Percentiles rank a stretch among this genome's conserved stretches.
Evolutionary conservation across 2,797 vertebrate species (phyloP).

Genomic region (Gephyroberyx darwinii): DNA sequence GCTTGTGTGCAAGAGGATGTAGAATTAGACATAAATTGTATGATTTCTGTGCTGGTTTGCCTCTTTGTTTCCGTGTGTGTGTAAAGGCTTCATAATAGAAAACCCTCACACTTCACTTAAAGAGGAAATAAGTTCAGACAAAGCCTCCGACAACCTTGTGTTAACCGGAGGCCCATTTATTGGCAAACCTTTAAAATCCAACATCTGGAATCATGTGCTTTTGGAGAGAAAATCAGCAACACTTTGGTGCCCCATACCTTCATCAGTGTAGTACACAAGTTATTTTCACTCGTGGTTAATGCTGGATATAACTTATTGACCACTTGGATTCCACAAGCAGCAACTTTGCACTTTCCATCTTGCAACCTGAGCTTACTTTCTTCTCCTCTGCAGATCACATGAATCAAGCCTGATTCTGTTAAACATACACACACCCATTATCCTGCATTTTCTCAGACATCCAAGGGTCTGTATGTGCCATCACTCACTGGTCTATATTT

Average conservation of each 20-base stretch:
- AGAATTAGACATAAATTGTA: background rate
- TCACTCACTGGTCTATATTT: background rate
- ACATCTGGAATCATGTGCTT: background rate
- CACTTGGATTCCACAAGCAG: background rate
- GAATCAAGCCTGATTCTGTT: background rate
- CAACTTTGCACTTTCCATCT: constrained; percentile 45
- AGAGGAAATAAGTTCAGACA: background rate
- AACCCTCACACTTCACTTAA: background rate
- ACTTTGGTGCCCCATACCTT: background rate
- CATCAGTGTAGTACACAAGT: background rate
- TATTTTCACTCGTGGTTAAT: constrained; percentile 1
- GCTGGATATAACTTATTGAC: background rate
- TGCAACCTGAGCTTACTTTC: constrained; percentile 25
- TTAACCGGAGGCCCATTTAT: background rate
- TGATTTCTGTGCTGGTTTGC: background rate
- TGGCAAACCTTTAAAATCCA: background rate
- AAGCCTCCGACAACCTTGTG: background rate
- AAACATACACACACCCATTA: background rate
- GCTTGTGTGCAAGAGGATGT: too few relatives aligned
- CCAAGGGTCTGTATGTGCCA: constrained; percentile 20
- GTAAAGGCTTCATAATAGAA: background rate
- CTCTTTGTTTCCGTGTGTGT: background rate
- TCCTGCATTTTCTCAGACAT: background rate
- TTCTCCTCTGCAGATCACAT: background rate
- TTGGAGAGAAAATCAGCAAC: background rate